These are phyloP conservation scores for Syngnathus rostellatus DNA, from an alignment of 2,797 vertebrate genomes.

Conservation along the genomic window DNA sequence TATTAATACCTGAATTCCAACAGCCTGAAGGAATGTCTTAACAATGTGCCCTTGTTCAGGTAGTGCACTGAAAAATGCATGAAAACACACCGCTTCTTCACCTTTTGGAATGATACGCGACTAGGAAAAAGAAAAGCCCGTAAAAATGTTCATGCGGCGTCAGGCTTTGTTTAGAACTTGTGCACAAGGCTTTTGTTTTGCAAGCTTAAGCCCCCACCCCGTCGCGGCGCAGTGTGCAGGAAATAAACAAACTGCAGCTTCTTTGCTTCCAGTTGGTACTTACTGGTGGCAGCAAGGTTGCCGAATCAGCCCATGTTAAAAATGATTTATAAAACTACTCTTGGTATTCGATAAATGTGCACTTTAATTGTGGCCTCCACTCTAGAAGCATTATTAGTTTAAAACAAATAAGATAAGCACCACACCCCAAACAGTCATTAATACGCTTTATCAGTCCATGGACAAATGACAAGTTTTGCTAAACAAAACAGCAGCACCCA, in stretches of 20 bases:
- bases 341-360: no score
- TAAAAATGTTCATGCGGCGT: not conserved
- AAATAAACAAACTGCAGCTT: not conserved
- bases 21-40: constrained; percentile 65
- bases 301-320: not conserved
- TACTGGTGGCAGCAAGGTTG: no score
- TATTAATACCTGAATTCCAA: constrained; percentile 75
- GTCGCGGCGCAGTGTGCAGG: not conserved
- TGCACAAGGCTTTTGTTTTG: not conserved
- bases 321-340: not conserved
- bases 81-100: constrained; percentile 14
- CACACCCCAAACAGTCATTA: not conserved
- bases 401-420: not conserved
- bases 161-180: not conserved
- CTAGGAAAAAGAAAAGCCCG: not conserved
- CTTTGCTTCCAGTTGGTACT: not conserved
- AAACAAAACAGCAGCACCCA: not conserved
- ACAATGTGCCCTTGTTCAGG: constrained; percentile 72
- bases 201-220: not conserved
- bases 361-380: not conserved
- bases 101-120: not conserved
- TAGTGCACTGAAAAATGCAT: constrained; percentile 39
- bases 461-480: not conserved
- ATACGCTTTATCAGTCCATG: not conserved
- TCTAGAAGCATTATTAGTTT: not conserved